Conservation (phyloP, 2,888 invertebrate species). For the Epiblema foenella region DNA sequence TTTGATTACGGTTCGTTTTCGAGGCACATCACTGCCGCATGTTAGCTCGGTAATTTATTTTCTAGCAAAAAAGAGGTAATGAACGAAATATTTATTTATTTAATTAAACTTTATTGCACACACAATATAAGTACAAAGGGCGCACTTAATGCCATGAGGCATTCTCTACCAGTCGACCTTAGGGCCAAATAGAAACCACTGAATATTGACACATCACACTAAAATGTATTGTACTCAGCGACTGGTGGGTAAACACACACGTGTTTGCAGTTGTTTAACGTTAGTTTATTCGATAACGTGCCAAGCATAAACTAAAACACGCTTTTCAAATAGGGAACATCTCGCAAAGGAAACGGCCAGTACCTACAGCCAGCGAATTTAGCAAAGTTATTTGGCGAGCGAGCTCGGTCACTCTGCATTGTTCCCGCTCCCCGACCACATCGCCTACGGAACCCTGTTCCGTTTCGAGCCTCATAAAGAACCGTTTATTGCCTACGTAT, state of each 20-base stretch:
- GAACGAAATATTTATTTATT: no score
- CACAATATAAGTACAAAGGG: no score
- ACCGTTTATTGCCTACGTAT: constrained; percentile 64
- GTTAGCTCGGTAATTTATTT: background rate
- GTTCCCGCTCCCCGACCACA: constrained; percentile 59
- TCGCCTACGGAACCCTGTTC: constrained; percentile 61
- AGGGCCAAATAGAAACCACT: no score
- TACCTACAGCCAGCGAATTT: constrained; percentile 71
- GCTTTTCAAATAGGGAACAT: constrained; percentile 55
- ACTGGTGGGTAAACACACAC: background rate
- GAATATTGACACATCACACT: no score
- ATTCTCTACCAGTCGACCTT: no score
- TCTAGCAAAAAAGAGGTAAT: background rate
- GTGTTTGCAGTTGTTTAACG: constrained; percentile 46
- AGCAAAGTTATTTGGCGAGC: constrained; percentile 63
- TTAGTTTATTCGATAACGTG: constrained; percentile 52
- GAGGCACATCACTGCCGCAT: background rate
- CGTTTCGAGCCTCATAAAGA: constrained; percentile 70
- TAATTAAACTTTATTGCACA: no score
- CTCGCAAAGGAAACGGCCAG: constrained; percentile 61
- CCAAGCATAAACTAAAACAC: constrained; percentile 53
- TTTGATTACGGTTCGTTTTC: background rate
- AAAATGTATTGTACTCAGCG: background rate
- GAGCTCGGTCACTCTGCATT: constrained; percentile 58
- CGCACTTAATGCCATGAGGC: no score